These are phyloP conservation scores for Perdix hodgsoniae DNA, from an alignment of 2,797 vertebrate species.

Conservation along the genomic window DNA sequence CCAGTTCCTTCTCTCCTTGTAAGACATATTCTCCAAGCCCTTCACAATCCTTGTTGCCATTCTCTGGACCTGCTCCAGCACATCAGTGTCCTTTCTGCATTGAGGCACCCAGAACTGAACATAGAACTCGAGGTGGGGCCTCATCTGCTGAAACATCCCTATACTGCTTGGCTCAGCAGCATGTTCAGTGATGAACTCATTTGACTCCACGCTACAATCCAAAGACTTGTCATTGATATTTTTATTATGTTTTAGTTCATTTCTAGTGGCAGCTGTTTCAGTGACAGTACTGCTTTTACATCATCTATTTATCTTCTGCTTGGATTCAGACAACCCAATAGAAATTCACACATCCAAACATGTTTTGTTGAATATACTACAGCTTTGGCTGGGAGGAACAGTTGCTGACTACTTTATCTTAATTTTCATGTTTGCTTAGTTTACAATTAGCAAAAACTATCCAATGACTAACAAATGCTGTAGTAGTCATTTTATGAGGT, in stretches of 20 bases:
- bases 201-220: background rate
- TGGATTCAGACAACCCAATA: background rate
- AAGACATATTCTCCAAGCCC: too few relatives aligned
- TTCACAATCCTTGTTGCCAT: too few relatives aligned
- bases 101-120: too few relatives aligned
- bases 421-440: background rate
- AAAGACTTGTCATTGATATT: background rate
- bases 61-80: too few relatives aligned
- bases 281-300: background rate
- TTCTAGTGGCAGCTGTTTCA: constrained; percentile 21
- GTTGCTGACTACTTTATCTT: background rate
- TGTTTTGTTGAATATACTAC: background rate
- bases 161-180: background rate
- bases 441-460: constrained; percentile 8
- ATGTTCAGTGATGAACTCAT: background rate
- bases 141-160: background rate
- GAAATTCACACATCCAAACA: background rate
- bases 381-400: constrained; percentile 12
- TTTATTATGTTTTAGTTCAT: background rate
- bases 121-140: too few relatives aligned
- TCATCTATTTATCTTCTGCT: background rate
- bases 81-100: too few relatives aligned
- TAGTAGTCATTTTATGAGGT: background rate
- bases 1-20: too few relatives aligned
- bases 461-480: background rate